These are phyloP conservation scores for Panopea generosa DNA, from an alignment of 2,888 invertebrate genomes.

Conservation along the genomic window DNA sequence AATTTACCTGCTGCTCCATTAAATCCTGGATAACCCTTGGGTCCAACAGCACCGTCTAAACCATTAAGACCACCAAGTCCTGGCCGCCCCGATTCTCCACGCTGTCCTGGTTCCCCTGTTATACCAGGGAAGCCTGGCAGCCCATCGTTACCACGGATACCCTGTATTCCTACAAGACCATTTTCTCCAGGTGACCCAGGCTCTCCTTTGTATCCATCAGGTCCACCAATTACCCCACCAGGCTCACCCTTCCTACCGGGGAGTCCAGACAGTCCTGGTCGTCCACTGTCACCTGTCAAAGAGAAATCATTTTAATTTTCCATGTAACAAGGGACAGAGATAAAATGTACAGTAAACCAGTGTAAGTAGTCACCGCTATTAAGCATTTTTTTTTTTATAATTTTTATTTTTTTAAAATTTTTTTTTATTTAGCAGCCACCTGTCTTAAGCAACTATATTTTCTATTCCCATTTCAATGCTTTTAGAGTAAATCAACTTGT, in stretches of 20 bases:
- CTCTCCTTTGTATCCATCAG: constrained; percentile 41
- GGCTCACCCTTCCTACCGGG: constrained; percentile 58
- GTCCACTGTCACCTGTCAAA: constrained; percentile 61
- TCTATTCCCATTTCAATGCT: no score
- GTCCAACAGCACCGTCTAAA: constrained; percentile 63
- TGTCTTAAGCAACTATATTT: no score
- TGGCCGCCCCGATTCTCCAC: background rate
- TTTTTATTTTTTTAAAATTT: no score
- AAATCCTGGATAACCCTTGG: constrained; percentile 57
- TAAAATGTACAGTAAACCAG: no score
- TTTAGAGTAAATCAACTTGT: no score
- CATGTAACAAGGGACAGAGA: no score
- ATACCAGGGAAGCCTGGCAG: constrained; percentile 72
- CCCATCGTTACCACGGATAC: constrained; percentile 66
- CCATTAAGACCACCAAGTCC: constrained; percentile 14
- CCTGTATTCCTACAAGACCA: constrained; percentile 59
- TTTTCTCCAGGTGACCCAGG: constrained; percentile 45
- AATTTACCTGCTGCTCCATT: constrained; percentile 54
- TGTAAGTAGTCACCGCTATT: no score
- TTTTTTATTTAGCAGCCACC: no score
- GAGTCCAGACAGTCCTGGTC: constrained; percentile 57
- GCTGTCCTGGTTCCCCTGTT: constrained; percentile 61
- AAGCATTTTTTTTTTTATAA: no score
- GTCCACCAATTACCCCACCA: constrained; percentile 33
- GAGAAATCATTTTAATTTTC: background rate